phyloP scores from a whole-genome alignment of 2,113 vertebrate species.

The Lepus europaeus region DNA sequence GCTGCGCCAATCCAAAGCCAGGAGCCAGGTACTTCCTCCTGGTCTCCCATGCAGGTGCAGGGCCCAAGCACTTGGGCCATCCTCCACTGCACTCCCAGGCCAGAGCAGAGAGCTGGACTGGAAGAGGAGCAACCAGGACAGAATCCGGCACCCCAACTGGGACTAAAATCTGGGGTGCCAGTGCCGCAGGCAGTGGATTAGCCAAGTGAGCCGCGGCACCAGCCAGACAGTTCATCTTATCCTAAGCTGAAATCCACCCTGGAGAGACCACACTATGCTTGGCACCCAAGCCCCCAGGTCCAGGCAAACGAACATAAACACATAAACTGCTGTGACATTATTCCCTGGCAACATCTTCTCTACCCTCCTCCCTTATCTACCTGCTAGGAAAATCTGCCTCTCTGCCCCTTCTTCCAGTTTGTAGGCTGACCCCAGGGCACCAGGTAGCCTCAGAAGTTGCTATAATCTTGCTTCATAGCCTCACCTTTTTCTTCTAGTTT shows the following conservation, averaged over 20 bases:
- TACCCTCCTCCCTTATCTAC: neutral
- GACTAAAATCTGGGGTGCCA: too few species aligned
- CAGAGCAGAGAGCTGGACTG: too few species aligned
- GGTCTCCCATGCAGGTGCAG: too few species aligned
- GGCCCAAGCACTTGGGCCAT: too few species aligned
- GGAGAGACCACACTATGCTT: neutral
- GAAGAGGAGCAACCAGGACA: too few species aligned
- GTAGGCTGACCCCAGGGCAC: neutral
- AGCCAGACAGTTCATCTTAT: neutral
- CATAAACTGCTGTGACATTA: neutral
- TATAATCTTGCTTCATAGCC: neutral
- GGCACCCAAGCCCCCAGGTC: neutral
- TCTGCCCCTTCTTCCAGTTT: neutral
- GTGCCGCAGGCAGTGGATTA: too few species aligned
- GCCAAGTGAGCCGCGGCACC: too few species aligned
- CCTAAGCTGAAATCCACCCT: neutral
- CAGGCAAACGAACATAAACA: neutral
- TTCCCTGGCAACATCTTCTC: neutral
- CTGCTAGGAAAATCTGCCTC: neutral
- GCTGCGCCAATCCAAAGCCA: too few species aligned
- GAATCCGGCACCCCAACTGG: too few species aligned
- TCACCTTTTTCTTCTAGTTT: neutral
- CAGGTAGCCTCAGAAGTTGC: neutral
- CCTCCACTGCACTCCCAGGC: too few species aligned
- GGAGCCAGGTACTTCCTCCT: too few species aligned